These are phyloP conservation scores for Augochlora pura DNA, from an alignment of 1,140 invertebrate species.

Conservation along the genomic window DNA sequence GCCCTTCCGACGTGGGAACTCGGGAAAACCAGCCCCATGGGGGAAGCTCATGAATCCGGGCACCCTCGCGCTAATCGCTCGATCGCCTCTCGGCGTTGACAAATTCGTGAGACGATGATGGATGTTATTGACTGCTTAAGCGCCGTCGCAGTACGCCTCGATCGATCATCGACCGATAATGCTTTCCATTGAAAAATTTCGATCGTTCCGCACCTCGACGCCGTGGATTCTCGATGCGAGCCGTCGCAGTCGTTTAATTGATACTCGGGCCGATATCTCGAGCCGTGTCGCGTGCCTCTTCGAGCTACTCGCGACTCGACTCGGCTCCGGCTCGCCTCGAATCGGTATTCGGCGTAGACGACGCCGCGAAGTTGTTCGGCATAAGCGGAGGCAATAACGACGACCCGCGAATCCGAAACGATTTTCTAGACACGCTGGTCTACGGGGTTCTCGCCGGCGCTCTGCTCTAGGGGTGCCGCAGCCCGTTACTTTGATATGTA, in stretches of 20 bases:
- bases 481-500: conserved; percentile 78
- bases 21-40: conserved; percentile 45
- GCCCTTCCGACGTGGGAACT: conserved; percentile 75
- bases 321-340: background rate
- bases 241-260: background rate
- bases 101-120: conserved; percentile 77
- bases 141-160: conserved; percentile 19
- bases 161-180: conserved; percentile 64
- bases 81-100: conserved; percentile 73
- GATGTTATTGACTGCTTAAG: conserved; percentile 69
- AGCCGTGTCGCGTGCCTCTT: background rate
- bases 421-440: conserved; percentile 14
- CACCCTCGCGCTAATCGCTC: conserved; percentile 71
- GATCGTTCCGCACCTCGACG: conserved; percentile 26
- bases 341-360: background rate
- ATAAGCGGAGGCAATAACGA: conserved; percentile 12
- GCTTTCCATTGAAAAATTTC: conserved; percentile 63
- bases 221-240: background rate
- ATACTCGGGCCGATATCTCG: background rate
- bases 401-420: conserved; percentile 28
- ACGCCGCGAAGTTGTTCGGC: background rate
- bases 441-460: conserved; percentile 46
- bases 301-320: no score
- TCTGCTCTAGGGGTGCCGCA: conserved; percentile 48
- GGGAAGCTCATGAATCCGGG: conserved; percentile 60